Evolutionary conservation across 2,113 vertebrate species (phyloP), one percentile per base, ranked within the genome.

Genomic region (Stictonetta naevosa): DNA sequence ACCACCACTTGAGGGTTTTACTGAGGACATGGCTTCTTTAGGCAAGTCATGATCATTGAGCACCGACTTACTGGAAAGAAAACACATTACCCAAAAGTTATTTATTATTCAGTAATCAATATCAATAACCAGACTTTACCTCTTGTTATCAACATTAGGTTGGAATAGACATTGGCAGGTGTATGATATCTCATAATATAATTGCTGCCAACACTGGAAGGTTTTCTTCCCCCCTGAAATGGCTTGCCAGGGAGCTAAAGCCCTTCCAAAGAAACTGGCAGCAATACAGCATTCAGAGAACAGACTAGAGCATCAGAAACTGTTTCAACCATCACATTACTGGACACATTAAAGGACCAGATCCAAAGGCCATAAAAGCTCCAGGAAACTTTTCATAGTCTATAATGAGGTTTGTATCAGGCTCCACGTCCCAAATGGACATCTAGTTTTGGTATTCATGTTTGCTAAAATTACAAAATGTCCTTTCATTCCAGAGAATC

Each of bases 401-500:
- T 93, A 91, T 94, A 96, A 93, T 63, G 77, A 95, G 77, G 81
- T 87, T 89, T 94, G 66, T 82, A 87, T 89, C 80, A 85, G 67
- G 83, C 92, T 89, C 55, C 71, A 85, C 55, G 63, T 82, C 81
- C 60, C 73, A 85, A 40, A 83, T 29, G 21, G 92, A 92, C 95
- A 71, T 92, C 88, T 85, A 86, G 86, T 87, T 95, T 92, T 95
- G 90, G 92, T 94, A 96, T 97, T 96, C 95, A 91, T 75, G 90
- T 96, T 97, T 96, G 96, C 91, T 97, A 97, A 97, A 98, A 98
- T 97, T 97, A 96, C 96, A 97, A 97, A 97, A 95, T 89, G 92
- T 96, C 94, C 95, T 97, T 95, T 95, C 89, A 93, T 93, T 96
- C 90, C 75, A 89, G 78, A 97, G 93, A 96, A 96, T 96, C 95